Evolutionary conservation across 2,888 invertebrate genomes (phyloP).

Genomic region (Drepanosiphum platanoidis): DNA sequence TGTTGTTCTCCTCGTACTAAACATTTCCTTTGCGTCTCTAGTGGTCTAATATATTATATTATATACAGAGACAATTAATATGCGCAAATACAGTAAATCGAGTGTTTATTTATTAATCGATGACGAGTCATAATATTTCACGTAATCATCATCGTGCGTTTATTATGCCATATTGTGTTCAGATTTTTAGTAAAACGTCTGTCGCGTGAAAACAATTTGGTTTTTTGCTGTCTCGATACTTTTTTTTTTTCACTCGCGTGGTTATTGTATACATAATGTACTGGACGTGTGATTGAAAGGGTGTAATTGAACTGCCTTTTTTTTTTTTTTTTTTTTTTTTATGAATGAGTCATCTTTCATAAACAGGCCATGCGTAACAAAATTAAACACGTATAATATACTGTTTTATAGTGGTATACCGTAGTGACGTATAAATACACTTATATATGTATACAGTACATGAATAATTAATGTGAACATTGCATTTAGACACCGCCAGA

Average conservation of each 20-base stretch:
- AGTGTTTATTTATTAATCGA: background rate
- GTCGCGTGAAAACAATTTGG: background rate
- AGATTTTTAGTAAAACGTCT: background rate
- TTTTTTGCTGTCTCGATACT: conserved; percentile 21
- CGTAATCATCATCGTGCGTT: background rate
- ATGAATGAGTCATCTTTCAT: conserved; percentile 59
- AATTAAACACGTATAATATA: conserved; percentile 25
- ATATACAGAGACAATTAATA: background rate
- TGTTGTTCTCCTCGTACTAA: no score
- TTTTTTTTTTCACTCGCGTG: conserved; percentile 50
- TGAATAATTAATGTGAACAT: background rate
- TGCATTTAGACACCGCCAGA: background rate
- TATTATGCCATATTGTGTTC: background rate
- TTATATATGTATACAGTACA: background rate
- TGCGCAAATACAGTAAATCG: background rate
- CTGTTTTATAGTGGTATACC: no score
- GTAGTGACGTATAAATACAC: background rate
- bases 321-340: no score
- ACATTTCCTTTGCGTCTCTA: no score
- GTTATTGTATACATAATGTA: background rate
- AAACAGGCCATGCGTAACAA: conserved; percentile 56
- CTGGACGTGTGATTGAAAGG: conserved; percentile 41
- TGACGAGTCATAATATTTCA: conserved; percentile 5
- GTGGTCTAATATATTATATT: no score
- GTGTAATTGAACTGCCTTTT: conserved; percentile 58